phyloP scores from a whole-genome alignment of 1,140 invertebrate genomes.

The Drosophila punjabiensis region DNA sequence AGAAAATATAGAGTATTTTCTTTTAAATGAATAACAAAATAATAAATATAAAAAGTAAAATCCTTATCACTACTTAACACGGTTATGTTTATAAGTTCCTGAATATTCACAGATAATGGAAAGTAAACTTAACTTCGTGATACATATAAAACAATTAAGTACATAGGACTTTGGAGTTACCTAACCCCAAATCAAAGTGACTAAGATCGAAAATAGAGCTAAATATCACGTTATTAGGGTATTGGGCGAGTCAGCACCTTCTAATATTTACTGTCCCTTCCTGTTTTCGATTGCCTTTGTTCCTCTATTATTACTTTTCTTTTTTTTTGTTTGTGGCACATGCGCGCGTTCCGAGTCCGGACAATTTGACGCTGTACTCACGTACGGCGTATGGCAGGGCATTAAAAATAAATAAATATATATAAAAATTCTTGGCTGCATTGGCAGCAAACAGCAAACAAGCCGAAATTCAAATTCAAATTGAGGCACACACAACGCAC shows the following conservation, averaged over 20 bases:
- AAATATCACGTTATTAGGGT: conserved; percentile 34
- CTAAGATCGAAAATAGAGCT: neutral
- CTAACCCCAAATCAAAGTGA: conserved; percentile 3
- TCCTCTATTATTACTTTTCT: conserved; percentile 25
- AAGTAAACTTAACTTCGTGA: neutral
- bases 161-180: neutral
- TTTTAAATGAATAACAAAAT: no score
- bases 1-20: no score
- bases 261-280: conserved; percentile 14
- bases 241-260: conserved; percentile 15
- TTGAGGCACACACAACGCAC: conserved; percentile 44
- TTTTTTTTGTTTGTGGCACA: conserved; percentile 44
- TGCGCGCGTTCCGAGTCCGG: conserved; percentile 63
- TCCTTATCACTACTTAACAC: neutral
- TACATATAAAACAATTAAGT: neutral
- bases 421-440: conserved; percentile 76
- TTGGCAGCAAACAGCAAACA: conserved; percentile 37
- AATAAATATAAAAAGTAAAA: no score
- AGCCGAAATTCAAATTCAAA: conserved; percentile 72
- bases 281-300: conserved; percentile 36
- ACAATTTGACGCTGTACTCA: conserved; percentile 69
- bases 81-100: neutral
- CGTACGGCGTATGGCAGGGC: conserved; percentile 59
- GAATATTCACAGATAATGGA: neutral
- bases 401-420: conserved; percentile 76